Conservation (phyloP, 2,113 vertebrate genomes). For the Apodemus sylvaticus region DNA sequence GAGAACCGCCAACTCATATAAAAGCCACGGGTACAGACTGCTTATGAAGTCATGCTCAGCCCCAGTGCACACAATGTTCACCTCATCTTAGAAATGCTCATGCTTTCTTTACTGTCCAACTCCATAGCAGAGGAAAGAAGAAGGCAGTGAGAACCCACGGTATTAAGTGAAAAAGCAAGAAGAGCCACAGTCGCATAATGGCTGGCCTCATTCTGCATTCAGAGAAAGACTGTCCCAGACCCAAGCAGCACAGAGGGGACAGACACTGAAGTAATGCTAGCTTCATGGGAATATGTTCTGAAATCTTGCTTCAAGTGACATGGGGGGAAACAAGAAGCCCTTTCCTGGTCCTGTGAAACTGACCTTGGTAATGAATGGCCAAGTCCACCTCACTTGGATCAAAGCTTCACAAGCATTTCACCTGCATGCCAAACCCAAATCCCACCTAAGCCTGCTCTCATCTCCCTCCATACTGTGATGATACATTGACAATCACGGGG, state of each 20-base stretch:
- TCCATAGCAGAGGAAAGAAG: not conserved
- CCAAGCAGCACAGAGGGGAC: not conserved
- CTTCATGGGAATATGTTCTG: not conserved
- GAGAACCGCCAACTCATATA: not conserved
- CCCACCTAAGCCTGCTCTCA: not conserved
- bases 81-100: not conserved
- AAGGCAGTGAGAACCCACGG: not conserved
- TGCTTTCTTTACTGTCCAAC: not conserved
- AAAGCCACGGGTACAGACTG: not conserved
- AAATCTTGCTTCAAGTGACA: not conserved
- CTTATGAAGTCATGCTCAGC: not conserved
- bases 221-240: not conserved
- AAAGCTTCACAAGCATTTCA: not conserved
- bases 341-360: not conserved
- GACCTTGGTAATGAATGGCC: not conserved
- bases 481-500: not conserved
- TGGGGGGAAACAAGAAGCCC: not conserved
- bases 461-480: not conserved
- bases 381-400: not conserved
- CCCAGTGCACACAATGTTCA: not conserved
- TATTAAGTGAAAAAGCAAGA: not conserved
- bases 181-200: not conserved
- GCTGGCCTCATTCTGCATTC: not conserved
- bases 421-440: not conserved
- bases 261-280: not conserved